phyloP scores from a whole-genome alignment of 2,113 vertebrate genomes.

The Bambusicola thoracicus region DNA sequence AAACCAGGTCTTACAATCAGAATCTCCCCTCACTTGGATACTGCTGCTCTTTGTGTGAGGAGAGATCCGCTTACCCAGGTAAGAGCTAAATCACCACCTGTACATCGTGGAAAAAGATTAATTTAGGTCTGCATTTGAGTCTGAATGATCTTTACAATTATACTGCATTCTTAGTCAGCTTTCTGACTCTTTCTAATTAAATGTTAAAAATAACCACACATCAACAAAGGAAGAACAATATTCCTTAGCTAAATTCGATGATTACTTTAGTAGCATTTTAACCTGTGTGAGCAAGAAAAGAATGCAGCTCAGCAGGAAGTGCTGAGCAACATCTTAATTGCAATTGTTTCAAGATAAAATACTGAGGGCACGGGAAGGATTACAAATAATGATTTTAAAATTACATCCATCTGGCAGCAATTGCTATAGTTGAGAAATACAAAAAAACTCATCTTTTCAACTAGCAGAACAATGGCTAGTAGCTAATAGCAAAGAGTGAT shows the following conservation, averaged over 20 bases:
- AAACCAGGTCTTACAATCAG: rapidly evolving
- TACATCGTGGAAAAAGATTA: not conserved
- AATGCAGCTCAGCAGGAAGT: conserved; percentile 21
- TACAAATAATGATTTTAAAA: conserved; percentile 55
- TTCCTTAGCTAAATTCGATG: not conserved
- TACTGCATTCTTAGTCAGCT: not conserved
- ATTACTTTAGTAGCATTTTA: conserved; percentile 15
- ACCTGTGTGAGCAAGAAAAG: not conserved
- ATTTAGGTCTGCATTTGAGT: not conserved
- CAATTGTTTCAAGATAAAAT: conserved; percentile 45
- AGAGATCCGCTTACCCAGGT: not conserved
- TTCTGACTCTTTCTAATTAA: conserved; percentile 11
- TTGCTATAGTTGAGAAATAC: conserved; percentile 22
- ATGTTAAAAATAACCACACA: not conserved
- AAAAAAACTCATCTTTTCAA: not conserved
- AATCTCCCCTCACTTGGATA: not conserved
- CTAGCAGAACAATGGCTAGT: not conserved
- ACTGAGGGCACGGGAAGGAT: conserved; percentile 5
- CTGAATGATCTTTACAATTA: not conserved
- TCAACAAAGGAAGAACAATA: not conserved
- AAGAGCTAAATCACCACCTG: not conserved
- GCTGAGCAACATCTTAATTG: conserved; percentile 40
- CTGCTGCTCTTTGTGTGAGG: rapidly evolving
- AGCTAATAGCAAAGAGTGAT: conserved; percentile 15
- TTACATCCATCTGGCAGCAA: conserved; percentile 38